A percentile compares a stretch with the other conserved stretches of the same genome.
phyloP scores from a whole-genome alignment of 2,797 vertebrate genomes.

The Hybognathus amarus region DNA sequence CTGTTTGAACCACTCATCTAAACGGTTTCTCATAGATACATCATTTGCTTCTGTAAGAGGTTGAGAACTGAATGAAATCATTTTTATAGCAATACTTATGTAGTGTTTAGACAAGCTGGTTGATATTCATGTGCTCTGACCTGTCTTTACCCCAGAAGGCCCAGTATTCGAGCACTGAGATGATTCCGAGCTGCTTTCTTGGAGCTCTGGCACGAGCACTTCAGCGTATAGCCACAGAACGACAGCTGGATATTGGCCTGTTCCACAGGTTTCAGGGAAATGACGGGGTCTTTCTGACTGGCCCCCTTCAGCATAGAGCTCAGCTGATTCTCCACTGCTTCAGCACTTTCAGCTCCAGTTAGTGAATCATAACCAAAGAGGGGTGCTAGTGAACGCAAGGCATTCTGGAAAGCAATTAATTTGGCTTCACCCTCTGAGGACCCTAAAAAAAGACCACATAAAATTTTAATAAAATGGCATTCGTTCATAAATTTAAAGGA shows the following conservation, averaged over 20 bases:
- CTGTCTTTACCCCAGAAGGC: slow-evolving; percentile 53
- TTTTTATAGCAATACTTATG: neutral
- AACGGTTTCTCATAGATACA: slow-evolving; percentile 46
- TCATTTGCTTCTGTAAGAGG: slow-evolving; percentile 17
- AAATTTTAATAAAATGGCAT: neutral
- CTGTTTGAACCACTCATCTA: slow-evolving; percentile 63
- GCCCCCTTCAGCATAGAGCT: slow-evolving; percentile 44
- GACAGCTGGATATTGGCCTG: slow-evolving; percentile 42
- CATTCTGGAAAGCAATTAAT: slow-evolving; percentile 38
- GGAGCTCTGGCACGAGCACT: slow-evolving; percentile 11
- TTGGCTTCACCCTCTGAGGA: slow-evolving; percentile 49
- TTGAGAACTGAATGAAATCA: neutral
- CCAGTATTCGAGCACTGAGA: slow-evolving; percentile 58
- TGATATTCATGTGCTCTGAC: slow-evolving; percentile 39
- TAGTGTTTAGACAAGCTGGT: neutral
- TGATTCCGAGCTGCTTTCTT: slow-evolving; percentile 52
- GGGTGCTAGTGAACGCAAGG: slow-evolving; percentile 36
- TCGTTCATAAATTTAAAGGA: no score
- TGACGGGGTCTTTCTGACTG: slow-evolving; percentile 21
- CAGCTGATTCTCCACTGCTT: slow-evolving; percentile 49
- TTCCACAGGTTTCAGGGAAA: slow-evolving; percentile 12
- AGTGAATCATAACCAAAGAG: slow-evolving; percentile 49
- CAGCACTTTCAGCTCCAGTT: neutral
- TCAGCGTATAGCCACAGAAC: slow-evolving; percentile 54
- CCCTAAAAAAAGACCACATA: slow-evolving; percentile 38